phyloP scores from a whole-genome alignment of 2,113 vertebrate genomes.

The Stictonetta naevosa region DNA sequence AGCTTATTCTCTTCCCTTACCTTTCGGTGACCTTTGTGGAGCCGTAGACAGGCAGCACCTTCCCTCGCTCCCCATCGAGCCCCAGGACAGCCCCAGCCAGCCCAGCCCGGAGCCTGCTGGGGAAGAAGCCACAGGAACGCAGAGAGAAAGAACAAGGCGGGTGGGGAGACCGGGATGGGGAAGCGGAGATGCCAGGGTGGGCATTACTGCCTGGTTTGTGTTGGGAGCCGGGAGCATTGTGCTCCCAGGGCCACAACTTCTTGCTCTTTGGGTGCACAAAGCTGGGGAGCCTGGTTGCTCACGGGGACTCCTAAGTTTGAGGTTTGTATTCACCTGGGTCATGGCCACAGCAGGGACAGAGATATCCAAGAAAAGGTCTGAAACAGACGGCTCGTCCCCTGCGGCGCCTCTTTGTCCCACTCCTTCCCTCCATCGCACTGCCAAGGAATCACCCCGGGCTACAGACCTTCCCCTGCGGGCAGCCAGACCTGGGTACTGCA shows the following conservation, averaged over 20 bases:
- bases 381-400: not conserved
- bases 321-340: not conserved
- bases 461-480: not conserved
- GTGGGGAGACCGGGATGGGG: not conserved
- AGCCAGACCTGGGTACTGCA: not conserved
- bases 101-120: not conserved
- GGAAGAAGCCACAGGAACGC: not conserved
- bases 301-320: not conserved
- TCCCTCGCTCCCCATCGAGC: not conserved
- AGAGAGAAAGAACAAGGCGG: not conserved
- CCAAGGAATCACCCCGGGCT: not conserved
- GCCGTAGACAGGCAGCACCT: not conserved
- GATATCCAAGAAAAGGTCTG: not conserved
- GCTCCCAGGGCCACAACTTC: not conserved
- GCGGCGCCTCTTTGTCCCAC: not conserved
- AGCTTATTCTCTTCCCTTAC: conserved; percentile 28
- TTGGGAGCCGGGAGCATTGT: not conserved
- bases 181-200: not conserved
- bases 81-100: conserved; percentile 10
- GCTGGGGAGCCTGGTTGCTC: not conserved
- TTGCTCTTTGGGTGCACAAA: not conserved
- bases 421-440: not conserved
- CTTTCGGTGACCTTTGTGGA: conserved; percentile 50
- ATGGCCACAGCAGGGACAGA: not conserved
- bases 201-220: not conserved